These are phyloP conservation scores for Pachyseris speciosa DNA, from an alignment of 64 coral and sea anemone genomes.

Conservation along the genomic window DNA sequence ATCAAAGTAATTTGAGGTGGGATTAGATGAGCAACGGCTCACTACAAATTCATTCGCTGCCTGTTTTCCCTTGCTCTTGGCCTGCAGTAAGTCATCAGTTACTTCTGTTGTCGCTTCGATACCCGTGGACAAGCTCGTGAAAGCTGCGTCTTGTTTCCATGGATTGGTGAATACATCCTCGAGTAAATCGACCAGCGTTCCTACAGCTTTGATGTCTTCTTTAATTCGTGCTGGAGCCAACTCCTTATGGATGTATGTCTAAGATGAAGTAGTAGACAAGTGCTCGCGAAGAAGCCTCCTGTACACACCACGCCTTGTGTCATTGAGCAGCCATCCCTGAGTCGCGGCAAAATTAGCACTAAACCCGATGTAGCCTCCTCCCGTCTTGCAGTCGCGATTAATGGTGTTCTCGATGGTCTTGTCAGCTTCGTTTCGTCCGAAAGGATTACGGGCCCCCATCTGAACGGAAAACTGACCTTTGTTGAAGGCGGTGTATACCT, in stretches of 20 bases:
- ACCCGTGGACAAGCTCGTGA: constrained; percentile 57
- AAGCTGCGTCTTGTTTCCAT: too few species aligned
- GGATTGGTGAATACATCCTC: constrained; percentile 42
- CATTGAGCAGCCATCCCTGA: constrained; percentile 64
- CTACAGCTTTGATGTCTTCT: constrained; percentile 37
- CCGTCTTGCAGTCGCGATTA: constrained; percentile 61
- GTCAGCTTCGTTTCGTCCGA: constrained; percentile 10
- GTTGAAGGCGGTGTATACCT: constrained; percentile 16
- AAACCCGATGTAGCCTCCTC: constrained; percentile 57
- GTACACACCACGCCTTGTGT: constrained; percentile 45
- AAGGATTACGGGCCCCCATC: constrained; percentile 40
- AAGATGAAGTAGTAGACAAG: background rate
- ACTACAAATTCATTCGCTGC: constrained; percentile 24
- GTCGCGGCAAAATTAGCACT: constrained; percentile 60
- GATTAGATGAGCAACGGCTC: constrained; percentile 31
- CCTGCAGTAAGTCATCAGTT: constrained; percentile 46
- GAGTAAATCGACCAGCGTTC: constrained; percentile 2
- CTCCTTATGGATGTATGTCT: constrained; percentile 59
- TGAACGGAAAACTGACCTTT: constrained; percentile 49
- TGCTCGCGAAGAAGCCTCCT: constrained; percentile 45
- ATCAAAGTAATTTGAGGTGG: constrained; percentile 51
- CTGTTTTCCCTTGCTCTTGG: constrained; percentile 33
- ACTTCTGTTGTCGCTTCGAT: constrained; percentile 16
- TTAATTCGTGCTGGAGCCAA: constrained; percentile 51
- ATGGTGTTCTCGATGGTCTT: constrained; percentile 53